Base-by-base conservation (phyloP, 2,888 invertebrate genomes). In the Tetrapedia diversipes region DNA sequence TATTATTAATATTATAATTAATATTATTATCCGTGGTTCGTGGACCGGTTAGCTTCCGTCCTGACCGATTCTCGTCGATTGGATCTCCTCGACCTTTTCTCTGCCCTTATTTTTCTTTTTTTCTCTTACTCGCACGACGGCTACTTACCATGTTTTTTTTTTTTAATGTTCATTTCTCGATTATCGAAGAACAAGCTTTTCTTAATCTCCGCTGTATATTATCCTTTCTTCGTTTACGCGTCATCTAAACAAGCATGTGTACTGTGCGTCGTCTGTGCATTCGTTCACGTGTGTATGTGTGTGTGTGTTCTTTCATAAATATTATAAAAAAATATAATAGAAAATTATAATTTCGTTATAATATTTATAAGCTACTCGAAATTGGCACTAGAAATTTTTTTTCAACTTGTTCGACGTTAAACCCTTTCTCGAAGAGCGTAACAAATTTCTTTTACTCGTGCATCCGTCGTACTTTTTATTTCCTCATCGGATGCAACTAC, bases 311-410 rank as follows among this genome's bases (percentile, higher is more conserved):
- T 64, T 77, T 76, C 69, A 77, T 76, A 76, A 77, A 77, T 77
- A 79, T 79, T 79, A 79, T 79, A 77, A 77, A 79, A 79, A 79
- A 79, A 79, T 79, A 79, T 79, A 79, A 77, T 79, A 79, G 78
- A 79, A 79, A 79, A 79, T 79, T 79, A 79, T 77, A 71, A 72
- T 77, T 79, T 79, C 77, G 56, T 79, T 79, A 79, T 79, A 79
- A 79, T 79, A 79, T 79, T 79, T 79, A 79, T 79, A 79, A 79
- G 72, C 78, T 79, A 77, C 64, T 77, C 78, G 77, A 66, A 49
- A 79, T 79, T 79, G 78, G 78, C 78, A 79, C 78, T 79, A 79
- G 77, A 67, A 77, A 78, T 45, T 41, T 59, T 24, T 34, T n/a
- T 16, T 39, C 2, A 14, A 14, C 24, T 7, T 51, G 16, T 49